A percentile compares a stretch with the other conserved stretches of the same genome.
Evolutionary conservation across 2,797 vertebrate species (phyloP).

Genomic region (Sebastes jordani): DNA sequence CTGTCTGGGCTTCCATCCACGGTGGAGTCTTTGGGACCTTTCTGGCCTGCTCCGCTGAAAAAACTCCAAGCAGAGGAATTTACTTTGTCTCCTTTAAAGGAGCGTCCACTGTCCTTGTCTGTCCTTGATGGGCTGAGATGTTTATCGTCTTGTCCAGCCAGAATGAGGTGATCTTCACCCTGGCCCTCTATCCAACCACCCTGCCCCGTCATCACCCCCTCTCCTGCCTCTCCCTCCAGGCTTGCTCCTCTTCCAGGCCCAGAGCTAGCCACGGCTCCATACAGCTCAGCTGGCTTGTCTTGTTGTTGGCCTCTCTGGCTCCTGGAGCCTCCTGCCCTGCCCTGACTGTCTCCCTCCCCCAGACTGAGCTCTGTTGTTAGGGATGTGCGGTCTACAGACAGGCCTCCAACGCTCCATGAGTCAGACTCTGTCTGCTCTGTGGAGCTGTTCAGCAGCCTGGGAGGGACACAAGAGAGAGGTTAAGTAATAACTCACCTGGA

Average conservation of each 20-base stretch:
- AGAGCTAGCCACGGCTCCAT: neutral
- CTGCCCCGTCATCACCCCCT: neutral
- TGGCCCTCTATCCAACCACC: slow-evolving; percentile 10
- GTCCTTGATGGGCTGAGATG: neutral
- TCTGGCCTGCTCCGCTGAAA: neutral
- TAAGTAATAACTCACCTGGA: neutral
- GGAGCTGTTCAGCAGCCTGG: slow-evolving; percentile 71
- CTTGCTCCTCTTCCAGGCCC: neutral
- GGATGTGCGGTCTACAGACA: neutral
- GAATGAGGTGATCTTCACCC: neutral
- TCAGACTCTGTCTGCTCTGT: slow-evolving; percentile 19
- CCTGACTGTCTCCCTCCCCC: neutral
- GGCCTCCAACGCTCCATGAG: neutral
- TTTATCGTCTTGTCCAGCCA: neutral
- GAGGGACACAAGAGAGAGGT: neutral
- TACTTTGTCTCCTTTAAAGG: slow-evolving; percentile 13
- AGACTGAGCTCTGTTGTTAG: neutral
- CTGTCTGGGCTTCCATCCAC: neutral
- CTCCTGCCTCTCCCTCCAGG: slow-evolving; percentile 8
- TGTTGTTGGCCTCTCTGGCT: neutral
- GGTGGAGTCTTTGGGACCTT: neutral
- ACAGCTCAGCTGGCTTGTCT: neutral
- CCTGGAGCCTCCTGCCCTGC: neutral
- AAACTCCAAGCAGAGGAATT: slow-evolving; percentile 15
- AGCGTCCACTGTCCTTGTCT: neutral